Evolutionary conservation across 1,140 invertebrate genomes (phyloP).

Genomic region (Trachymyrmex septentrionalis): DNA sequence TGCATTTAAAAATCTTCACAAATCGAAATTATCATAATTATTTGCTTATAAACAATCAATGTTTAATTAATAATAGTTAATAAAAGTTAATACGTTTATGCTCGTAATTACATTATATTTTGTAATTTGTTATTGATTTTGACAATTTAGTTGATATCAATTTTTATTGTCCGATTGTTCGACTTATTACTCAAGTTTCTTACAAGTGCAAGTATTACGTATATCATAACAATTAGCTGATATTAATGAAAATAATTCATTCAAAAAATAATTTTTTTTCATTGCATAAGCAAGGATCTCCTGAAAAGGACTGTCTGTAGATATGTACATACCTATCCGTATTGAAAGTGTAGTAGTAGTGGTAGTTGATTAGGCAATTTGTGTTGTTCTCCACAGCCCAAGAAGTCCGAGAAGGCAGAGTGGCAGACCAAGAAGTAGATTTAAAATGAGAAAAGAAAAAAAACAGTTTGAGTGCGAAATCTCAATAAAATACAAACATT

Average conservation of each 20-base stretch:
- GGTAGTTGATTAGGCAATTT: constrained; percentile 84
- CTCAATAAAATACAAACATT: constrained; percentile 36
- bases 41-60: neutral
- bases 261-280: neutral
- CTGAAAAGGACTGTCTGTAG: constrained; percentile 37
- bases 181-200: neutral
- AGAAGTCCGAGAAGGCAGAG: constrained; percentile 93
- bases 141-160: neutral
- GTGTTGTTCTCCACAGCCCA: constrained; percentile 89
- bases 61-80: neutral
- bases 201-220: neutral
- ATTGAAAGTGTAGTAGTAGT: constrained; percentile 61
- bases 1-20: neutral
- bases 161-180: neutral
- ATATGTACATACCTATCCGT: constrained; percentile 57
- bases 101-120: neutral
- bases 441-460: constrained; percentile 65
- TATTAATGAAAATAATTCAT: neutral
- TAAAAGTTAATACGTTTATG: neutral
- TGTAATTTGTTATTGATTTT: neutral
- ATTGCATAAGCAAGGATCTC: constrained; percentile 37
- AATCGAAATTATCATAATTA: constrained; percentile 1
- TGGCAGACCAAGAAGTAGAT: constrained; percentile 92
- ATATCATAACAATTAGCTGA: constrained; percentile 7
- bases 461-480: constrained; percentile 48